Evolutionary conservation across 2,888 invertebrate genomes (phyloP), one percentile per base, ranked within the genome.

Genomic region (Scaptomyza cyrtandrae): DNA sequence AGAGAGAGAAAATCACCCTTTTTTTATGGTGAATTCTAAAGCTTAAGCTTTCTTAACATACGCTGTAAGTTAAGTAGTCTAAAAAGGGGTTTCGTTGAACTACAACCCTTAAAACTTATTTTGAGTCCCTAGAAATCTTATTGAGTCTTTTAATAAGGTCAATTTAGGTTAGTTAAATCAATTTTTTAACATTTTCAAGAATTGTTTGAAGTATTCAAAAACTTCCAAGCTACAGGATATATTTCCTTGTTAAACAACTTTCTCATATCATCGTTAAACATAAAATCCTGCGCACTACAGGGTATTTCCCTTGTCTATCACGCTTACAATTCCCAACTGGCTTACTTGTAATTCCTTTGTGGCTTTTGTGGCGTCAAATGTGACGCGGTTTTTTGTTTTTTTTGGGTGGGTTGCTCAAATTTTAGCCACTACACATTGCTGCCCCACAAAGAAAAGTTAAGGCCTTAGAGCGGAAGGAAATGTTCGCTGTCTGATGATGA

Each of bases 291-390:
- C 33, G 9, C 16, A 19, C 10, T 68, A n/a, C 6, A 59, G 74
- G 55, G 43, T 66, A 59, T 61, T 43, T 9, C 37, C 1, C 10
- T 2, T 14, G 27, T 44, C 14, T 13, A n/a, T 2, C 41, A 14
- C 1, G 10, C 6, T 33, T 10, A 33, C 10, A 3, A 0, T 3
- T 45, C 0, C 10, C 11, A 9, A 2, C 37, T 13, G 24, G 14
- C 24, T 29, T 67, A 58, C 52, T 59, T 56, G 61, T 57, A 45
- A 61, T 71, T 43, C 57, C 60, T 66, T 60, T 76, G 70, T 55
- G 69, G 77, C 46, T 76, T 73, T 62, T 65, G 59, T 58, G 63
- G 84, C 78, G 75, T 80, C 81, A 81, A 80, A 78, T 78, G 76
- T 80, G 76, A 73, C 71, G 73, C 67, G 61, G 58, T 67, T 56